Conservation (phyloP, 2,113 vertebrate species). For the Neolamprologus fasciatus region DNA sequence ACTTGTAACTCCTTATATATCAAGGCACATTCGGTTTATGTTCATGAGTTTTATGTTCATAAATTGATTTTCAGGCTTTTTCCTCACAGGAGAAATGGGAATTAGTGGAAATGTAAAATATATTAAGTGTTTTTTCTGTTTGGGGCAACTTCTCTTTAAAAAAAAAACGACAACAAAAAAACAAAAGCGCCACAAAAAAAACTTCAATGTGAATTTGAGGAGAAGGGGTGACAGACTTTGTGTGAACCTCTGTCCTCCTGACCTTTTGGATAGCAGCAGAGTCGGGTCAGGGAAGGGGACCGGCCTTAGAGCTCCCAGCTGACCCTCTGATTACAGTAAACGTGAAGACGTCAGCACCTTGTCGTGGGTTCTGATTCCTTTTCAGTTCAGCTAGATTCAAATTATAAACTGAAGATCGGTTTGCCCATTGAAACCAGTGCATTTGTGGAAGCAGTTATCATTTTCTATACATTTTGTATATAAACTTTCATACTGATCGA, state of each 20-base stretch:
- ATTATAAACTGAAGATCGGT: not conserved
- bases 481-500: constrained; percentile 13
- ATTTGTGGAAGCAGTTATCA: constrained; percentile 12
- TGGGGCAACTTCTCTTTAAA: constrained; percentile 45
- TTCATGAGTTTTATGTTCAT: not conserved
- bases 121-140: constrained; percentile 7
- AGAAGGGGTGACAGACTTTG: constrained; percentile 7
- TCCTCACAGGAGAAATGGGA: not conserved
- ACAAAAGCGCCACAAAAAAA: not conserved
- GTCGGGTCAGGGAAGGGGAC: constrained; percentile 10
- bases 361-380: constrained; percentile 8
- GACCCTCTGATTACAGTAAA: constrained; percentile 1
- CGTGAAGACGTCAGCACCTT: not conserved
- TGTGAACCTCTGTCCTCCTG: constrained; percentile 35
- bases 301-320: not conserved
- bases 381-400: constrained; percentile 31
- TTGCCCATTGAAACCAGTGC: not conserved
- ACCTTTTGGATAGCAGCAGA: constrained; percentile 15
- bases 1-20: constrained; percentile 29
- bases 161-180: not conserved
- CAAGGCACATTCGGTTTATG: constrained; percentile 24
- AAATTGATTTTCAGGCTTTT: constrained; percentile 19
- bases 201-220: constrained; percentile 39
- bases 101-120: not conserved
- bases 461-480: constrained; percentile 35